Conservation (phyloP, 2,113 vertebrate species). For the Amia ocellicauda region DNA sequence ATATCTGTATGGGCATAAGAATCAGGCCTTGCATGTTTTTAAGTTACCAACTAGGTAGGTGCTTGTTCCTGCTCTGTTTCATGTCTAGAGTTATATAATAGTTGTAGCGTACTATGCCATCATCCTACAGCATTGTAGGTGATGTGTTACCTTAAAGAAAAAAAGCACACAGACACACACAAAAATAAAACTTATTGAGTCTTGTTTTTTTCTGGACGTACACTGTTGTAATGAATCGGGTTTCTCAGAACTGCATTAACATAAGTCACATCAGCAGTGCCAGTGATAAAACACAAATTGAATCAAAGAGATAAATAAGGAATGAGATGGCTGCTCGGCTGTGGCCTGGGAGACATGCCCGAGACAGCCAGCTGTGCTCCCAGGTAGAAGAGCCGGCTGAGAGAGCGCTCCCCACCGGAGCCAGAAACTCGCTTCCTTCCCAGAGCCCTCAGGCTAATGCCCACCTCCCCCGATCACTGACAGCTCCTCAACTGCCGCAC, state of each 20-base stretch:
- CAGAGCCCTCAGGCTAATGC: not conserved
- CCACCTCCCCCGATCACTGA: not conserved
- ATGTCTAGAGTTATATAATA: too few species aligned
- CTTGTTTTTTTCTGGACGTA: too few species aligned
- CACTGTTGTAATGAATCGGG: too few species aligned
- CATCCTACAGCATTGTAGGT: too few species aligned
- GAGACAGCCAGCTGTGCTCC: slow-evolving; percentile 4
- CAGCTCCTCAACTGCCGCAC: not conserved
- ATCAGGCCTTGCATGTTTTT: too few species aligned
- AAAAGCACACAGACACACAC: too few species aligned
- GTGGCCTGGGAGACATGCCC: not conserved
- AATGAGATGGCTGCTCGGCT: slow-evolving; percentile 2
- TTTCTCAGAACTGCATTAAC: not conserved
- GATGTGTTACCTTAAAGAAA: too few species aligned
- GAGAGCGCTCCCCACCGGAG: not conserved
- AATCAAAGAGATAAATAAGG: slow-evolving; percentile 23
- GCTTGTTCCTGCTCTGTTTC: too few species aligned
- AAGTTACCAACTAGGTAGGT: too few species aligned
- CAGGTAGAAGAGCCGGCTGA: not conserved
- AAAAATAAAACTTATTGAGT: too few species aligned
- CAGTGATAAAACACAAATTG: slow-evolving; percentile 11
- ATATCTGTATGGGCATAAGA: too few species aligned
- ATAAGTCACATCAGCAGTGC: not conserved
- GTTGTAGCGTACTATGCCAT: too few species aligned
- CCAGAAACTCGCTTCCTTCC: not conserved